phyloP scores from a whole-genome alignment of 2,888 invertebrate genomes.

The Drosophila mulleri region DNA sequence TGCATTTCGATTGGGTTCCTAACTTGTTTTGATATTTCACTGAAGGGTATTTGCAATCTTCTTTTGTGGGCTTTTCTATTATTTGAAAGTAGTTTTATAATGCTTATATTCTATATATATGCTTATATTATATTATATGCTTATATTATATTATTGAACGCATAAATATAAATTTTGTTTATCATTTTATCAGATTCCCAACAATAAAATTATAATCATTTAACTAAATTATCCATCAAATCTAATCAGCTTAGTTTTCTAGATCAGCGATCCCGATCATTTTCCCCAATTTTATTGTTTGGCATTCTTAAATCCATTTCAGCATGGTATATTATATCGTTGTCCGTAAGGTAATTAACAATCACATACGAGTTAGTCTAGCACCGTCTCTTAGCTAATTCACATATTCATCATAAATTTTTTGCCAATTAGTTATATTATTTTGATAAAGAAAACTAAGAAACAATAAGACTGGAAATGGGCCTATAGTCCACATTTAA shows the following conservation, averaged over 20 bases:
- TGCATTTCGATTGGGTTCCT: too few relatives aligned
- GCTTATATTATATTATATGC: too few relatives aligned
- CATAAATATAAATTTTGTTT: too few relatives aligned
- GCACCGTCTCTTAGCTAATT: background rate
- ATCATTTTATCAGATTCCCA: background rate
- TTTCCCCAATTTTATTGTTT: background rate
- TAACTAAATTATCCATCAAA: background rate
- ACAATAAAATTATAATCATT: background rate
- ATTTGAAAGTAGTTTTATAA: background rate
- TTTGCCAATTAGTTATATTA: background rate
- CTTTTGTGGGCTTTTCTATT: background rate
- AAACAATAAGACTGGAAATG: background rate
- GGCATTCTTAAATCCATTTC: background rate
- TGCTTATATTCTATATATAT: background rate
- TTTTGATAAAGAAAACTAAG: background rate
- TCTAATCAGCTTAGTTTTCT: background rate
- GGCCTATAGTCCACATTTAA: conserved; percentile 4
- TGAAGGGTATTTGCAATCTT: background rate
- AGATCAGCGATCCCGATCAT: background rate
- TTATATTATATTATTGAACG: too few relatives aligned
- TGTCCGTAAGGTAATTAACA: background rate
- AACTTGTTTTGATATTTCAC: background rate
- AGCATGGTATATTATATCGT: background rate
- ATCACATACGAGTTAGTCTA: background rate
- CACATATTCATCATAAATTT: background rate